These are phyloP conservation scores for Trochalopteron elliotii DNA, from an alignment of 2,113 vertebrate species.

Conservation along the genomic window DNA sequence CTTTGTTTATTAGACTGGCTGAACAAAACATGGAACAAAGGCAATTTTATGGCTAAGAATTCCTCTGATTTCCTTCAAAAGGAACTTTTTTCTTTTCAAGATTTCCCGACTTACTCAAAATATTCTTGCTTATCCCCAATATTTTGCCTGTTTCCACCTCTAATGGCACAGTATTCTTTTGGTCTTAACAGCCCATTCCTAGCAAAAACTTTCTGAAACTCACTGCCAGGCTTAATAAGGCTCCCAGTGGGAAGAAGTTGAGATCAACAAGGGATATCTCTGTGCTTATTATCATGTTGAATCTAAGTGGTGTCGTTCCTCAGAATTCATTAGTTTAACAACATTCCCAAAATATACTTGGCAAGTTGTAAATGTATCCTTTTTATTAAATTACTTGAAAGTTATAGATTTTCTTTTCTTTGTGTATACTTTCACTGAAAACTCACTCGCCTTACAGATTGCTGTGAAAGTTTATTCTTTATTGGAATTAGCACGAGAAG, in stretches of 20 bases:
- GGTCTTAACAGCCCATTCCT: slow-evolving; percentile 35
- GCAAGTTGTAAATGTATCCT: slow-evolving; percentile 36
- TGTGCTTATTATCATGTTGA: slow-evolving; percentile 54
- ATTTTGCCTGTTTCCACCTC: slow-evolving; percentile 19
- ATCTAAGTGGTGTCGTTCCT: slow-evolving; percentile 53
- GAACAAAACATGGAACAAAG: slow-evolving; percentile 21
- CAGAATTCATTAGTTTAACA: slow-evolving; percentile 67
- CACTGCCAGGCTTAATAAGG: slow-evolving; percentile 54
- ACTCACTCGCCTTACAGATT: not conserved
- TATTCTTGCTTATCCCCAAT: slow-evolving; percentile 6
- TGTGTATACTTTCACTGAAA: slow-evolving; percentile 42
- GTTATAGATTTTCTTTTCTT: slow-evolving; percentile 39
- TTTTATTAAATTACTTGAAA: slow-evolving; percentile 38
- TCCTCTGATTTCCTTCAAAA: slow-evolving; percentile 28
- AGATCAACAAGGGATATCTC: slow-evolving; percentile 61
- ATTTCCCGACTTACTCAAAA: not conserved
- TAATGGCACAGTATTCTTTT: slow-evolving; percentile 15
- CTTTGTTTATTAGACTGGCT: not conserved
- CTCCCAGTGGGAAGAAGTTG: slow-evolving; percentile 54
- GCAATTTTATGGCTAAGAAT: not conserved
- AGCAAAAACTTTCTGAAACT: slow-evolving; percentile 48
- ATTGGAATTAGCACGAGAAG: slow-evolving; percentile 46
- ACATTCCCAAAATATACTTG: slow-evolving; percentile 54
- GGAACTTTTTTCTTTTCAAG: not conserved
- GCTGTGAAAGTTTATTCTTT: slow-evolving; percentile 34